Percentiles rank a stretch among this genome's conserved stretches.
Evolutionary conservation across 2,797 vertebrate genomes (phyloP).

Genomic region (Calcarius lapponicus): DNA sequence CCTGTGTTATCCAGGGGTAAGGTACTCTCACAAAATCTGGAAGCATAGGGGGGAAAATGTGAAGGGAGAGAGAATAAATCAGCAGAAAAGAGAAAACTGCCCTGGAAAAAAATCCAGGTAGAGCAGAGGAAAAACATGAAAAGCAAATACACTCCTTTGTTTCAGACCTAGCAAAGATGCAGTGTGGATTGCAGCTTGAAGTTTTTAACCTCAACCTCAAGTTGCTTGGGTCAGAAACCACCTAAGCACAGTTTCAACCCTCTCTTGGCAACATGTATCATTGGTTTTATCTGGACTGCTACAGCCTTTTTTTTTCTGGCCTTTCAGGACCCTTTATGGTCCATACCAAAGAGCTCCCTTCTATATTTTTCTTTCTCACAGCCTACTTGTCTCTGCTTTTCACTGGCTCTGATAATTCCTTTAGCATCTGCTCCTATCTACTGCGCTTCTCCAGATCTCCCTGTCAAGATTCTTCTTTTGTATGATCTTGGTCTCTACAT

Average conservation of each 20-base stretch:
- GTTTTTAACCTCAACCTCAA: neutral
- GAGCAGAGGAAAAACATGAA: conserved; percentile 33
- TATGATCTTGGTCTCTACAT: neutral
- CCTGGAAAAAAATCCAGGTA: neutral
- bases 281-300: conserved; percentile 1
- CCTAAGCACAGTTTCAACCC: neutral
- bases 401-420: neutral
- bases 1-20: neutral
- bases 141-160: conserved; percentile 26
- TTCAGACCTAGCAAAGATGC: conserved; percentile 10
- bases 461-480: neutral
- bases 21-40: neutral
- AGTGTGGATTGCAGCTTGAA: neutral
- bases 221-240: neutral
- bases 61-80: conserved; percentile 22
- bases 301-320: neutral
- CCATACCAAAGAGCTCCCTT: neutral
- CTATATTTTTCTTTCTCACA: neutral
- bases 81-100: neutral
- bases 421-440: neutral
- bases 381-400: neutral
- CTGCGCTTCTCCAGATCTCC: neutral
- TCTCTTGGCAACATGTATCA: fast-evolving
- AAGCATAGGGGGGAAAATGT: neutral
- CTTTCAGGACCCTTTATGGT: neutral